These are phyloP conservation scores for Rhodophaea formosa DNA, from an alignment of 2,888 invertebrate genomes.

Conservation along the genomic window DNA sequence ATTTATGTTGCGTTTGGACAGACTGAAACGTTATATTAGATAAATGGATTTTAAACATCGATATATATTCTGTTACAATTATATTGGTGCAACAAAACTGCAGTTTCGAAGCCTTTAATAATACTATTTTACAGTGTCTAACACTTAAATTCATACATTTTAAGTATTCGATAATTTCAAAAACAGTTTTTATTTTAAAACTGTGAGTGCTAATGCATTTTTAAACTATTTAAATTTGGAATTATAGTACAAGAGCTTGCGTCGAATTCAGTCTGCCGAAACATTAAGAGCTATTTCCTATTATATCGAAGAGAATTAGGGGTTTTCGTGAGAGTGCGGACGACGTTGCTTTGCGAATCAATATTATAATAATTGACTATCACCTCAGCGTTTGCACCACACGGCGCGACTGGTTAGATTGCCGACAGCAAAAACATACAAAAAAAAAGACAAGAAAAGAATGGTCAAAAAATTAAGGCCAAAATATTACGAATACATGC, in stretches of 20 bases:
- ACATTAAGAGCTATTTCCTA: conserved; percentile 10
- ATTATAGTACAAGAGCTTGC: conserved; percentile 2
- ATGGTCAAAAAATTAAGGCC: too few relatives aligned
- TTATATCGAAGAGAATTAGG: background rate
- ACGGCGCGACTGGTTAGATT: conserved; percentile 27
- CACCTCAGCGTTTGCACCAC: conserved; percentile 44
- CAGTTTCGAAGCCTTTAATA: too few relatives aligned
- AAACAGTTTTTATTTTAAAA: background rate
- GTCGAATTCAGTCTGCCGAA: conserved; percentile 9
- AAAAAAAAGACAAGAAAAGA: background rate
- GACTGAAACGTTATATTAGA: background rate
- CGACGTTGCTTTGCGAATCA: conserved; percentile 41
- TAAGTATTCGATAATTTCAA: too few relatives aligned
- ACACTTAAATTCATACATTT: too few relatives aligned
- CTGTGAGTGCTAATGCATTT: too few relatives aligned
- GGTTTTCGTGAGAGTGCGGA: conserved; percentile 37
- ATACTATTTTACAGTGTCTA: too few relatives aligned
- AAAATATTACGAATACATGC: too few relatives aligned
- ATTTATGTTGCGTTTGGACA: conserved; percentile 2
- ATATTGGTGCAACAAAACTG: too few relatives aligned
- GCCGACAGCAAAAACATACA: background rate
- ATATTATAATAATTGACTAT: conserved; percentile 76
- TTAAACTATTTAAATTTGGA: background rate
- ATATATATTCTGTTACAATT: too few relatives aligned
- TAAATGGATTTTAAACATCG: too few relatives aligned